Percentiles rank a stretch among this genome's conserved stretches.
Evolutionary conservation across 2,888 invertebrate species (phyloP).

Genomic region (Exephanes ischioxanthus): DNA sequence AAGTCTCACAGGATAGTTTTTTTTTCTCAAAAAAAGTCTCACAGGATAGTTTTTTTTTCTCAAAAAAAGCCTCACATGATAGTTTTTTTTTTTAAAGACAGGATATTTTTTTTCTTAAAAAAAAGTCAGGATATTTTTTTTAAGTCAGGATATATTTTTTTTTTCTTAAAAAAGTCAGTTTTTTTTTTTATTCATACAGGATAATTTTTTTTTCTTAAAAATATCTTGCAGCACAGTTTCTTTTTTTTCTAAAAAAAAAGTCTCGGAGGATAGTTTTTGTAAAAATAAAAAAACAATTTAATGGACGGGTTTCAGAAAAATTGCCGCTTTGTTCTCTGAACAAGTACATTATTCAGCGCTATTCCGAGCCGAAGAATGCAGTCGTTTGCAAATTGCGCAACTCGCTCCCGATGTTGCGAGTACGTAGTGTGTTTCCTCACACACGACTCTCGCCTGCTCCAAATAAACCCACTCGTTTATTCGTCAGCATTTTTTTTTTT

Average conservation of each 20-base stretch:
- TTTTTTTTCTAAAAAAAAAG: too few species aligned
- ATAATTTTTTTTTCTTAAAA: too few species aligned
- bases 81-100: neutral
- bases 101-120: neutral
- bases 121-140: neutral
- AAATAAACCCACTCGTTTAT: neutral
- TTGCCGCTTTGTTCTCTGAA: neutral
- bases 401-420: neutral
- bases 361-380: neutral
- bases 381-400: neutral
- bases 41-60: too few species aligned
- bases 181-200: too few species aligned
- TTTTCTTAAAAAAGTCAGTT: too few species aligned
- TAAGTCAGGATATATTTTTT: too few species aligned
- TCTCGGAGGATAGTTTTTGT: too few species aligned
- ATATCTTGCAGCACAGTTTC: too few species aligned
- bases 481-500: conserved; percentile 42
- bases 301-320: neutral
- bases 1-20: too few species aligned
- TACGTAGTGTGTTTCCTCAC: conserved; percentile 8
- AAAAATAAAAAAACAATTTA: neutral
- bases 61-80: too few species aligned
- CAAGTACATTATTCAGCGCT: neutral
- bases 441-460: conserved; percentile 5
- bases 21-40: too few species aligned